phyloP scores from a whole-genome alignment of 2,113 vertebrate species.

The Apodemus speciosus region DNA sequence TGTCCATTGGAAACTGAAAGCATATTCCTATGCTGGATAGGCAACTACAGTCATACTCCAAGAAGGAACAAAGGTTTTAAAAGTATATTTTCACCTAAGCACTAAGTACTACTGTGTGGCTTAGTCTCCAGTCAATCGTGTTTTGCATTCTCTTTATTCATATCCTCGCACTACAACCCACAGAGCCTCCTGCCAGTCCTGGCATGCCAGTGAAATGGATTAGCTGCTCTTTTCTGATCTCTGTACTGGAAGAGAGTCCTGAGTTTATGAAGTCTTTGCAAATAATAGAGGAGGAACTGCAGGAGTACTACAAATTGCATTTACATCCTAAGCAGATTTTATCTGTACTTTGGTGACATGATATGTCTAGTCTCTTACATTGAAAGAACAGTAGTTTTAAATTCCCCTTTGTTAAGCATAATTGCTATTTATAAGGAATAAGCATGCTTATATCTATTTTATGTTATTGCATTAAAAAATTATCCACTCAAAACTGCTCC shows the following conservation, averaged over 20 bases:
- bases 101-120: neutral
- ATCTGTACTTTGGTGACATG: neutral
- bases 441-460: neutral
- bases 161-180: neutral
- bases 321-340: neutral
- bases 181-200: neutral
- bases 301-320: neutral
- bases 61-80: neutral
- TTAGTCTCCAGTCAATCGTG: neutral
- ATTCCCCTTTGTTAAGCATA: neutral
- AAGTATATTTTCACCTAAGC: neutral
- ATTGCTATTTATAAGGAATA: neutral
- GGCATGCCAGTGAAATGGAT: neutral
- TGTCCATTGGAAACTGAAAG: accelerated
- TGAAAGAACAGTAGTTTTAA: neutral
- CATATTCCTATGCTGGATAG: neutral
- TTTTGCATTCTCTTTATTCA: neutral
- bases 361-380: neutral
- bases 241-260: neutral
- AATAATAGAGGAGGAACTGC: neutral
- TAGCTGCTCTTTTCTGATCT: neutral
- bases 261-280: neutral
- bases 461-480: neutral
- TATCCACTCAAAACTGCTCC: neutral
- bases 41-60: neutral